phyloP scores from a whole-genome alignment of 2,113 vertebrate species.

The Heterotilapia buettikoferi region DNA sequence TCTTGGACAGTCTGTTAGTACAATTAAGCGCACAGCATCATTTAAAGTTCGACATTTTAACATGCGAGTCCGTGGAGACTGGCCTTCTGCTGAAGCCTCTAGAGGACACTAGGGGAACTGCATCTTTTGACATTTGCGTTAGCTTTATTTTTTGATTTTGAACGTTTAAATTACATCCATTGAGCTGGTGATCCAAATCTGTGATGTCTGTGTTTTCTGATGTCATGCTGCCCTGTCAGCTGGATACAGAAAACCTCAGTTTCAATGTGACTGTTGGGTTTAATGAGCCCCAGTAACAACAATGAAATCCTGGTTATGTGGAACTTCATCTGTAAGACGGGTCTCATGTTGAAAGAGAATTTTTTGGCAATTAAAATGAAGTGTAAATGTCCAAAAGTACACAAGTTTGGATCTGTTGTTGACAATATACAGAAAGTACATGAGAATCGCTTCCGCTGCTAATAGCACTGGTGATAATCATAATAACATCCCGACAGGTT shows the following conservation, averaged over 20 bases:
- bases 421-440: not conserved
- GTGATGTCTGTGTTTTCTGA: not conserved
- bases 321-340: not conserved
- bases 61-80: not conserved
- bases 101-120: not conserved
- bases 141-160: not conserved
- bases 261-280: not conserved
- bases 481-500: slow-evolving; percentile 16
- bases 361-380: not conserved
- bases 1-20: not conserved
- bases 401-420: not conserved
- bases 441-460: not conserved
- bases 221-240: not conserved
- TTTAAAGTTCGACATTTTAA: not conserved
- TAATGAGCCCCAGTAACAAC: not conserved
- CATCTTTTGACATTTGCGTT: not conserved
- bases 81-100: not conserved
- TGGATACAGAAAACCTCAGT: not conserved
- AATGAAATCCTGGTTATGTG: not conserved
- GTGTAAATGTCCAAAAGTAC: not conserved
- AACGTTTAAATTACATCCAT: not conserved
- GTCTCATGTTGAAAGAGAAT: not conserved
- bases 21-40: not conserved
- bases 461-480: not conserved
- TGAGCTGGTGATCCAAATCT: not conserved